Base-by-base conservation (phyloP, 2,888 invertebrate genomes). In the Beris chalybata region DNA sequence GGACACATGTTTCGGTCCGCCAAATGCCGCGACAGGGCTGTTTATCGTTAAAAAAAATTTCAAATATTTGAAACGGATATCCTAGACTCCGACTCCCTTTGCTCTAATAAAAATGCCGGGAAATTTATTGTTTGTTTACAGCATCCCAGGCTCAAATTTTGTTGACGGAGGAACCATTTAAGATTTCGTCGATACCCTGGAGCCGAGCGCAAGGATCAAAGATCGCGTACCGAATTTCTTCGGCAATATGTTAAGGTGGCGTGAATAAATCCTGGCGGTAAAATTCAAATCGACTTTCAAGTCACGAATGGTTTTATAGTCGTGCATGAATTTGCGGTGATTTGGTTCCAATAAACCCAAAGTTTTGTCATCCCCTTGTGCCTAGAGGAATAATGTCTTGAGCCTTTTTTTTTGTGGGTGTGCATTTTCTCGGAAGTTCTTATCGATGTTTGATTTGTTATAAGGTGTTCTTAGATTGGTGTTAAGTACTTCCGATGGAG, bases 11-110 rank as follows among this genome's bases (percentile, higher is more conserved):
- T 38, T 38, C 38, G 9, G 9, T 38, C 38, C 38, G 38, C 38
- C 38, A 38, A 38, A 38, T 4, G 38, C 9, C 9, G 22, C 22
- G 22, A 22, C 22, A 22, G 38, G 38, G 5, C 38, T 38, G 9
- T 38, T 38, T 38, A 9, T 38, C 38, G 38, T 38, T 50, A 22
- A 52, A 38, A 52, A 22, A 22, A 22, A 2, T 22, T 32, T 15
- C 52, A 50, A 61, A 61, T 61, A 61, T 61, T 61, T 61, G 61
- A 52, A 61, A 61, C 61, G 61, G 61, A 61, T 61, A 61, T 61
- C 61, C 61, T 61, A 38, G 38, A 13, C 58, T 47, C 9, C 50
- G 31, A 38, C 38, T 38, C 52, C 58, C 6, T 50, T 11, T 12
- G 52, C 50, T 52, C 61, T n/a, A 61, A 61, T 61, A 61, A 61